These are phyloP conservation scores for Hemicentrotus pulcherrimus DNA, from an alignment of 35 echinoderm and acorn worm genomes.

Conservation along the genomic window DNA sequence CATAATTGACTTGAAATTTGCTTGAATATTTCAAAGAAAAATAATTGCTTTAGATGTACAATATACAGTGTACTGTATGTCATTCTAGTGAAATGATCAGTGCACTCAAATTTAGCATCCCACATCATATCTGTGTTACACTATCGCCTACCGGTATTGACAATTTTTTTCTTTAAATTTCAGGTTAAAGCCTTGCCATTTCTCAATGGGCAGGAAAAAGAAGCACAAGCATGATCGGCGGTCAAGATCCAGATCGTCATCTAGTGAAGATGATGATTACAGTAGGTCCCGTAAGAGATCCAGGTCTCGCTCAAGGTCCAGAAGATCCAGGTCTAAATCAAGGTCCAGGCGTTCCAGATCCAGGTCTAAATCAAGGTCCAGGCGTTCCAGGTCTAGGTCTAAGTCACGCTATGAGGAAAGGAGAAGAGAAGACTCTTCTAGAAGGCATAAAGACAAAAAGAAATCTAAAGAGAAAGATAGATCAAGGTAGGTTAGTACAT, in stretches of 20 bases:
- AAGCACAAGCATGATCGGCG: conserved; percentile 33
- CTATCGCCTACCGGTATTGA: too few species aligned
- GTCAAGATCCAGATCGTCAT: conserved; percentile 13
- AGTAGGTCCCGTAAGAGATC: neutral
- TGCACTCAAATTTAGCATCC: too few species aligned
- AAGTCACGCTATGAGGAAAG: conserved; percentile 19
- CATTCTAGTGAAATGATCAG: too few species aligned
- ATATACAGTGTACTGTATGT: too few species aligned
- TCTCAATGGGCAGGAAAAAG: conserved; percentile 24
- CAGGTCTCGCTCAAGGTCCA: neutral
- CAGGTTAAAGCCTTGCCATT: neutral
- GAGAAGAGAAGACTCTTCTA: conserved; percentile 30
- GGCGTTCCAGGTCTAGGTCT: neutral
- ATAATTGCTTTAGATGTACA: too few species aligned
- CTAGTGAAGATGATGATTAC: conserved; percentile 25
- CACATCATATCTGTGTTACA: too few species aligned
- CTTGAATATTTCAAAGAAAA: too few species aligned
- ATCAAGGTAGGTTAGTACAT: neutral
- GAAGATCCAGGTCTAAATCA: neutral
- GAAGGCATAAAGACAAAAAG: conserved; percentile 34
- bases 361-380: conserved; percentile 14
- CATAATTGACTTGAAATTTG: too few species aligned
- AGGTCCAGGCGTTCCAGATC: neutral
- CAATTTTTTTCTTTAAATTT: neutral
- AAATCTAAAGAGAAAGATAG: conserved; percentile 42